phyloP scores from a whole-genome alignment of 2,888 invertebrate genomes.

The Mythimna ferrago region DNA sequence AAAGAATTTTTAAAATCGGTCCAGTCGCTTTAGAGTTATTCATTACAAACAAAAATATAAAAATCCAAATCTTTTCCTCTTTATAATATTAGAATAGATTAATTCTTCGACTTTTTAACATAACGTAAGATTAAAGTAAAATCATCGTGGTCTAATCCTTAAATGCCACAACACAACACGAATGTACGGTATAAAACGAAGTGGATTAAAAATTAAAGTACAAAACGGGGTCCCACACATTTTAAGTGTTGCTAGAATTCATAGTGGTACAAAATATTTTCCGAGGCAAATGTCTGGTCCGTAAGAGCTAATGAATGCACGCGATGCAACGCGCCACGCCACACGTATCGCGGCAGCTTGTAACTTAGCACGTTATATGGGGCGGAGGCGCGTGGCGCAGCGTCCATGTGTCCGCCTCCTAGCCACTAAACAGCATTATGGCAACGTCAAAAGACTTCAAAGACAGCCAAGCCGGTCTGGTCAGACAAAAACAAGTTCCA shows the following conservation, averaged over 20 bases:
- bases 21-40: too few relatives aligned
- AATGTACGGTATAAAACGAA: conserved; percentile 11
- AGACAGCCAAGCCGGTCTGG: conserved; percentile 34
- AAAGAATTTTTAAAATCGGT: too few relatives aligned
- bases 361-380: conserved; percentile 55
- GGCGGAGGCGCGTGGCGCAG: conserved; percentile 28
- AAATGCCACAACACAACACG: conserved; percentile 10
- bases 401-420: conserved; percentile 48
- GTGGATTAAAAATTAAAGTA: conserved; percentile 45
- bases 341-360: conserved; percentile 44
- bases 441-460: conserved; percentile 58
- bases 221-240: conserved; percentile 32
- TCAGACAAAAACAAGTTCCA: conserved; percentile 32
- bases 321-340: conserved; percentile 19
- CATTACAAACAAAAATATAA: too few relatives aligned
- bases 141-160: background rate
- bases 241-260: conserved; percentile 38
- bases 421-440: conserved; percentile 64
- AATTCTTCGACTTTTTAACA: too few relatives aligned
- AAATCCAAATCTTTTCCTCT: too few relatives aligned
- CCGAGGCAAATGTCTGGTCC: conserved; percentile 24
- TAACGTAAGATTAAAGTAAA: conserved; percentile 10
- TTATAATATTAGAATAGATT: background rate
- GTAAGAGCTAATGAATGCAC: conserved; percentile 37
- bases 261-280: conserved; percentile 37